Conservation (phyloP, 2,888 invertebrate genomes). For the Pegoplata infirma region DNA sequence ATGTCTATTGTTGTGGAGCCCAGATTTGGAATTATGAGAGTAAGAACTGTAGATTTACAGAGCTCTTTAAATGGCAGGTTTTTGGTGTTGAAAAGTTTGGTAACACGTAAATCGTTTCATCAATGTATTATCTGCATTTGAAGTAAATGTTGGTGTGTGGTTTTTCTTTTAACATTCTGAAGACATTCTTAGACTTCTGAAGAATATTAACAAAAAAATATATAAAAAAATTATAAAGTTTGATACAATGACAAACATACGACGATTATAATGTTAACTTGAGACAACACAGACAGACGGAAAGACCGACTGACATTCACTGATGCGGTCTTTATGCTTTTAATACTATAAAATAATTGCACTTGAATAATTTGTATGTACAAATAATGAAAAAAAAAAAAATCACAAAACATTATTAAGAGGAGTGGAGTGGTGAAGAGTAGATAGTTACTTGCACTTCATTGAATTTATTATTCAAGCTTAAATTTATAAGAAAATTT, state of each 20-base stretch:
- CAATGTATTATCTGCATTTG: not conserved
- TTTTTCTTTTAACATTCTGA: not conserved
- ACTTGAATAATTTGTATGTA: constrained; percentile 33
- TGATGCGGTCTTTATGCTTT: constrained; percentile 3
- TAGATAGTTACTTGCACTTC: constrained; percentile 24
- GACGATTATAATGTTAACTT: constrained; percentile 14
- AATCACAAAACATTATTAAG: constrained; percentile 8
- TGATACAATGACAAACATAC: constrained; percentile 6
- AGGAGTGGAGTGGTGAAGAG: too few species aligned
- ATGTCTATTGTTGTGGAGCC: too few species aligned
- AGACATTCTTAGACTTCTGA: not conserved
- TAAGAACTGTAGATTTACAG: too few species aligned
- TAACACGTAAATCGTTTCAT: too few species aligned
- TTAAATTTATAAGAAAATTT: not conserved
- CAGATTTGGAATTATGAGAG: too few species aligned
- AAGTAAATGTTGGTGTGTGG: not conserved
- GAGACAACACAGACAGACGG: not conserved
- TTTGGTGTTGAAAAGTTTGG: too few species aligned
- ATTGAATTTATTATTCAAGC: constrained; percentile 1
- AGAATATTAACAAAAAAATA: too few species aligned
- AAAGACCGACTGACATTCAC: not conserved
- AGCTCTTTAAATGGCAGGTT: too few species aligned
- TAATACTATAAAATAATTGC: constrained; percentile 39
- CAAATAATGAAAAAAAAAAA: too few species aligned
- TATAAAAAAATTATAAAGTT: not conserved